Percentiles rank a stretch among this genome's conserved stretches.
phyloP scores from a whole-genome alignment of 2,888 invertebrate genomes.

The Napeogenes sylphis region DNA sequence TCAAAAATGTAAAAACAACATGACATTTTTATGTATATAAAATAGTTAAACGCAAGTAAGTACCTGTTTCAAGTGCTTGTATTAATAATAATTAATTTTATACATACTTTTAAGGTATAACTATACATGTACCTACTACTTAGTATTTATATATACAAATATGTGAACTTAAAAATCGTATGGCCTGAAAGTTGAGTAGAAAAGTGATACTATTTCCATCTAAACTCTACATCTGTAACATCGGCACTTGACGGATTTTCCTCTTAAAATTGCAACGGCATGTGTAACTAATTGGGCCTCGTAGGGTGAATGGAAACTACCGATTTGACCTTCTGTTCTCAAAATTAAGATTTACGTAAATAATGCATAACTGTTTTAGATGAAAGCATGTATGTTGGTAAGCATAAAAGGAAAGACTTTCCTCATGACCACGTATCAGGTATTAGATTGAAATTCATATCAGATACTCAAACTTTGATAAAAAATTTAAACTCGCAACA shows the following conservation, averaged over 20 bases:
- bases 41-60: too few species aligned
- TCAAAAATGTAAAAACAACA: slow-evolving; percentile 18
- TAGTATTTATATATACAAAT: too few species aligned
- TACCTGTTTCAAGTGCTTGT: too few species aligned
- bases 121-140: too few species aligned
- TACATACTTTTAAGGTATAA: too few species aligned
- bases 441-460: too few species aligned
- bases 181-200: background rate
- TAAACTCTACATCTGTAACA: background rate
- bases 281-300: slow-evolving; percentile 67
- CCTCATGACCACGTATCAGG: too few species aligned
- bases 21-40: background rate
- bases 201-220: background rate
- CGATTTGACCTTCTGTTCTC: slow-evolving; percentile 39
- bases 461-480: too few species aligned
- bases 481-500: too few species aligned
- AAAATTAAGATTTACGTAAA: background rate
- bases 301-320: slow-evolving; percentile 64
- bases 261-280: slow-evolving; percentile 56
- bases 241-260: slow-evolving; percentile 27
- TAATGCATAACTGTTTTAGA: background rate
- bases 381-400: too few species aligned
- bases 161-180: background rate
- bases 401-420: too few species aligned
- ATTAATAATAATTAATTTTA: too few species aligned